phyloP scores from a whole-genome alignment of 1,140 invertebrate genomes.

The Drosophila quadrilineata region DNA sequence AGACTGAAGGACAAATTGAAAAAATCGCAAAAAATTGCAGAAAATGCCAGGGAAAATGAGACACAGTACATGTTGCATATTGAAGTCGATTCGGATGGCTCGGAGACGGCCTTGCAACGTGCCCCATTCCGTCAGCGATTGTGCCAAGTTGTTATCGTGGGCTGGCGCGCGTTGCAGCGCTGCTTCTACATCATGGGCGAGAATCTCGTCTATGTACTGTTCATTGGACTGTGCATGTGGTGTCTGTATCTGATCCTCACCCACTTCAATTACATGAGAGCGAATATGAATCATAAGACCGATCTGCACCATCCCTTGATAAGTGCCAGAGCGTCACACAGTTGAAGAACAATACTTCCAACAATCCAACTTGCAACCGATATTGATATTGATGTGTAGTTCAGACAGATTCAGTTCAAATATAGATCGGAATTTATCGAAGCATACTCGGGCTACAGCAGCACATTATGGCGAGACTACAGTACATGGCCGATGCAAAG shows the following conservation, averaged over 20 bases:
- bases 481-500: slow-evolving; percentile 64
- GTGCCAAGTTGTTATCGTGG: slow-evolving; percentile 33
- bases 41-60: background rate
- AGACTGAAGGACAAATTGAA: too few relatives aligned
- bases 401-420: background rate
- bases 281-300: slow-evolving; percentile 15
- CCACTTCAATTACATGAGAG: slow-evolving; percentile 49
- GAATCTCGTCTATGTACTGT: slow-evolving; percentile 56
- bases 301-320: background rate
- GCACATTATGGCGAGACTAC: slow-evolving; percentile 71
- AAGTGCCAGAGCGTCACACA: background rate
- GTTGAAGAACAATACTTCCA: background rate
- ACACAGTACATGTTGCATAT: slow-evolving; percentile 52
- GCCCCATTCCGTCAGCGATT: slow-evolving; percentile 43
- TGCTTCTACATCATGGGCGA: slow-evolving; percentile 55
- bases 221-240: slow-evolving; percentile 56
- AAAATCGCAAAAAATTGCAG: too few relatives aligned
- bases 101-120: slow-evolving; percentile 39
- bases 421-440: slow-evolving; percentile 37
- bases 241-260: slow-evolving; percentile 53
- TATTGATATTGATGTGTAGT: background rate
- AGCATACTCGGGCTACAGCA: slow-evolving; percentile 71
- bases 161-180: slow-evolving; percentile 15
- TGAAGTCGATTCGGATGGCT: slow-evolving; percentile 54
- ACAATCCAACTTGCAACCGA: too few relatives aligned